Percentiles rank a stretch among this genome's conserved stretches.
phyloP scores from a whole-genome alignment of 2,797 vertebrate species.

The Fringilla coelebs region DNA sequence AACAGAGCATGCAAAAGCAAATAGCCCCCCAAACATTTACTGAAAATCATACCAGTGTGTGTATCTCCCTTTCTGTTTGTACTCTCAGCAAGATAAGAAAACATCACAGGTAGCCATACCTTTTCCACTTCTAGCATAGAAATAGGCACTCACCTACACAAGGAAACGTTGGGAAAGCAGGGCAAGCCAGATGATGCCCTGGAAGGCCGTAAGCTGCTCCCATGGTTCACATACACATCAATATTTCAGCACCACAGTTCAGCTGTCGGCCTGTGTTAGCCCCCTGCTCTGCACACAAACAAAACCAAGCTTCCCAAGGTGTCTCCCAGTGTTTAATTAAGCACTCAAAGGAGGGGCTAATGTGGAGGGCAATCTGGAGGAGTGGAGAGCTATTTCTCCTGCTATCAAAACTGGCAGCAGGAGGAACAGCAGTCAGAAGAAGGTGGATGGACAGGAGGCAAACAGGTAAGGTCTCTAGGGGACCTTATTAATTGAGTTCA shows the following conservation, averaged over 20 bases:
- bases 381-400: neutral
- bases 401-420: neutral
- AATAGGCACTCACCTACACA: neutral
- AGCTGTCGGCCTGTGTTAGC: neutral
- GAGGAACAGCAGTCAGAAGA: neutral
- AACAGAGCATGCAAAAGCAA: neutral
- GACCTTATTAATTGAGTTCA: neutral
- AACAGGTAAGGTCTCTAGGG: neutral
- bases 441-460: neutral
- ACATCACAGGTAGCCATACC: neutral
- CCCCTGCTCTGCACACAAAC: neutral
- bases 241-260: neutral
- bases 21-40: neutral
- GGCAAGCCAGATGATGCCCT: neutral
- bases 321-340: neutral
- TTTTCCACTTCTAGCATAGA: neutral
- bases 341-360: neutral
- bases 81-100: neutral
- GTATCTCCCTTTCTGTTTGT: neutral
- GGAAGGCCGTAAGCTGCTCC: neutral
- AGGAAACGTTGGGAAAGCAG: neutral
- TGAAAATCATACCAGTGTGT: neutral
- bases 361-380: neutral
- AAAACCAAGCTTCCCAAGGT: neutral
- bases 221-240: rapidly evolving